A percentile compares a stretch with the other conserved stretches of the same genome.
Conservation (phyloP, 2,797 vertebrate species). For the Bufotes viridis region DNA sequence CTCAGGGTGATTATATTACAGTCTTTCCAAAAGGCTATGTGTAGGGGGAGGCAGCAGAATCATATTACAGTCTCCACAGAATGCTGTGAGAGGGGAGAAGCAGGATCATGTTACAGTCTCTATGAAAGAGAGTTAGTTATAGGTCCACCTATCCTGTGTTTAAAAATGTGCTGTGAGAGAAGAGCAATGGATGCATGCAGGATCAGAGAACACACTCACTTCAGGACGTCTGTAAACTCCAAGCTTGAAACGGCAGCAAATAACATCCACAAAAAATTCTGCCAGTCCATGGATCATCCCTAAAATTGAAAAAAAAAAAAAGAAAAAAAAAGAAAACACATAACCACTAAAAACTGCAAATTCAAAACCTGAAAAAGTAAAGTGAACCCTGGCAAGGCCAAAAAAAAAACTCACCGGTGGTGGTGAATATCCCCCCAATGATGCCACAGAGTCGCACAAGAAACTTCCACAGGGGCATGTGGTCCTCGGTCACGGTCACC, state of each 20-base stretch:
- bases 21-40: no score
- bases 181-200: neutral
- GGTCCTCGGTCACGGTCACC: slow-evolving; percentile 96
- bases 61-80: no score
- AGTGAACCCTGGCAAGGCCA: neutral
- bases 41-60: no score
- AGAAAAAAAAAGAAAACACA: no score
- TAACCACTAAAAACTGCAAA: neutral
- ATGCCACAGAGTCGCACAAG: slow-evolving; percentile 95
- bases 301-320: slow-evolving; percentile 70
- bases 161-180: neutral
- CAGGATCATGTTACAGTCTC: no score
- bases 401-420: slow-evolving; percentile 80
- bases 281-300: slow-evolving; percentile 92
- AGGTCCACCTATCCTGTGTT: neutral
- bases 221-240: slow-evolving; percentile 77
- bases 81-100: no score
- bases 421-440: slow-evolving; percentile 96
- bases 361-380: neutral
- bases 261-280: slow-evolving; percentile 88
- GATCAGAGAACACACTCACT: slow-evolving; percentile 19
- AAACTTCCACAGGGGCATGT: slow-evolving; percentile 98
- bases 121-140: neutral
- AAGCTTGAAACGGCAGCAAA: slow-evolving; percentile 93
- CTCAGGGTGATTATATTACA: no score